Base-by-base conservation (phyloP, 2,888 invertebrate genomes). In the Ectobius pallidus region DNA sequence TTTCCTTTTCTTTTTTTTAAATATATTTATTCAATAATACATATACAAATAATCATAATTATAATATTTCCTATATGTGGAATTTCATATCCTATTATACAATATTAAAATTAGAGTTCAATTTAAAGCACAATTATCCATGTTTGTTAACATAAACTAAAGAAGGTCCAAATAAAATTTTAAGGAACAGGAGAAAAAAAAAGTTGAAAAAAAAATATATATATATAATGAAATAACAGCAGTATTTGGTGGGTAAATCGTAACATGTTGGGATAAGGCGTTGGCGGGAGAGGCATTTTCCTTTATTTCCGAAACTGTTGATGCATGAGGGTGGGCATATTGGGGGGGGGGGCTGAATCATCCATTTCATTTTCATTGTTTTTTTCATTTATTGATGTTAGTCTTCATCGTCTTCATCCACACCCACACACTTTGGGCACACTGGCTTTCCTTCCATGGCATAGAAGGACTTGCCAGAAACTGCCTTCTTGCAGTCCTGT, bases 401-500 rank as follows among this genome's bases (percentile, higher is more conserved):
- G 27, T 74, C 74, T 76, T 79, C 78, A 70, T 86, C 87, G 80
- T 94, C 94, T 82, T 95, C 95, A 80, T 95, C 95, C 78, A 93
- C 93, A 80, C 96, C 96, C 83, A 93, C 94, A 86, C 96, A 96
- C 85, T 90, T 90, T 73, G 95, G 95, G 87, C 97, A 98, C 82
- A 97, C 96, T 49, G 97, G 97, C 84, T 95, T 93, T 80, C 96
- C 96, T 86, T 97, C 97, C 90, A 96, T 95, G 79, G 96, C 96
- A 86, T 96, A 97, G 89, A 97, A 97, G 76, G 96, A 96, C 84
- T 96, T 96, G 82, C 96, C 96, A 84, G 93, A 93, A 78, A 97
- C 96, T 77, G 96, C 86, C 81, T 90, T 89, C 88, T 94, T 94
- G 89, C 97, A 98, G 84, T 97, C 97, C 97, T 97, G 61, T 42